Percentiles rank a stretch among this genome's conserved stretches.
These are phyloP conservation scores for Pangasius sanitwongsei DNA, from an alignment of 2,797 vertebrate species.

Conservation along the genomic window DNA sequence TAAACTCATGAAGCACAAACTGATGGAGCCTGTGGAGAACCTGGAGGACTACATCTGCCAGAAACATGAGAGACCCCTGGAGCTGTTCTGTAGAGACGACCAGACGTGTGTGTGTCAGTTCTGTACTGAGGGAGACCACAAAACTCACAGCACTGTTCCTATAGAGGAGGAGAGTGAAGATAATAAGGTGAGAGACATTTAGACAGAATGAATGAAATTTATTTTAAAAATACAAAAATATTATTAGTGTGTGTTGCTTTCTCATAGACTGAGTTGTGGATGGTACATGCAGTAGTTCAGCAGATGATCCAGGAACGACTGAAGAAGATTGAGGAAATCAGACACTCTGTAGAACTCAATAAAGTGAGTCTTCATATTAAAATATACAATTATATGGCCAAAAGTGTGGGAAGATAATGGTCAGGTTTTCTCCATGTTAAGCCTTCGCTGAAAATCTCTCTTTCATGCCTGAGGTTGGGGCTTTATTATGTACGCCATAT, in stretches of 20 bases:
- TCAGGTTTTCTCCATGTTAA: neutral
- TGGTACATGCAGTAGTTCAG: neutral
- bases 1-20: constrained; percentile 58
- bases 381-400: neutral
- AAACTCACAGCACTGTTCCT: constrained; percentile 16
- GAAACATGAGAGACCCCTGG: constrained; percentile 30
- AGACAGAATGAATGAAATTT: neutral
- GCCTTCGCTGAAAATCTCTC: neutral
- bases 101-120: constrained; percentile 55
- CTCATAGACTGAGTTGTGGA: neutral
- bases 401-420: too few species aligned
- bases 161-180: neutral
- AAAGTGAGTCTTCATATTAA: neutral
- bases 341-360: neutral
- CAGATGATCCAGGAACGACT: neutral
- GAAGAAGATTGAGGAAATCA: neutral
- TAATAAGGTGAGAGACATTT: neutral
- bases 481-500: too few species aligned
- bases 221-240: neutral
- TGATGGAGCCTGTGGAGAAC: too few species aligned
- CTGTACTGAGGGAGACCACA: constrained; percentile 49
- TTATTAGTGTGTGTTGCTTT: neutral
- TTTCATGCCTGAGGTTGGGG: neutral
- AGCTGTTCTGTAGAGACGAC: constrained; percentile 65
- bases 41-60: constrained; percentile 56